Evolutionary conservation across 2,888 invertebrate genomes (phyloP), one percentile per base, ranked within the genome.

Genomic region (Pollenia griseotomentosa): DNA sequence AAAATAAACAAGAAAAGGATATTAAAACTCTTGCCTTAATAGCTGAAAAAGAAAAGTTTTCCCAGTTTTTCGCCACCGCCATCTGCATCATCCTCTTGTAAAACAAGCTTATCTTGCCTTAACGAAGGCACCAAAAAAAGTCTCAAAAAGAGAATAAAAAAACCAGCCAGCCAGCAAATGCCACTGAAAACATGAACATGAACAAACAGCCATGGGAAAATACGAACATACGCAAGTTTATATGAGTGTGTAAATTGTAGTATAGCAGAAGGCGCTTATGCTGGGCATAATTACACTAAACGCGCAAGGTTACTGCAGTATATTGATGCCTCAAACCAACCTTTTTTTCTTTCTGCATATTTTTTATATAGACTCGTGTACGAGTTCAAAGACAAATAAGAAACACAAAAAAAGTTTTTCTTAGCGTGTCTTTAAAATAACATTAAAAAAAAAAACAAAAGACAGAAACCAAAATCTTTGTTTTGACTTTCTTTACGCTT

Each of bases 271-370:
- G 42, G 70, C 74, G 70, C 79, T 83, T 86, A 83, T 79, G 74
- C 48, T 63, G 83, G 63, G 55, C 70, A 80, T 83, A 83, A 86
- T 83, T 77, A 83, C 70, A 65, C 53, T 65, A 71, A 80, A 80
- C 83, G 75, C 80, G 75, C 75, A 86, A 86, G 79, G 86, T 83
- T 83, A 83, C 79, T 80, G 83, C 83, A 79, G 80, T 83, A 83
- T 70, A 79, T 79, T 75, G 51, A 61, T 33, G 78, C 65, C 65
- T 65, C 48, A 75, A 65, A 63, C 33, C 33, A 14, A 59, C 33
- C 14, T 44, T 66, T 33, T 16, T 40, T 23, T 44, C 11, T 68
- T 8, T 68, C 2, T 46, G 48, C 40, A 14, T 51, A 7, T 16
- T 19, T 51, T 5, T 59, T 12, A 53, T 14, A 16, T 7, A 59